Base-by-base conservation (phyloP, 1,140 invertebrate genomes). In the Lasioglossum baleicum region DNA sequence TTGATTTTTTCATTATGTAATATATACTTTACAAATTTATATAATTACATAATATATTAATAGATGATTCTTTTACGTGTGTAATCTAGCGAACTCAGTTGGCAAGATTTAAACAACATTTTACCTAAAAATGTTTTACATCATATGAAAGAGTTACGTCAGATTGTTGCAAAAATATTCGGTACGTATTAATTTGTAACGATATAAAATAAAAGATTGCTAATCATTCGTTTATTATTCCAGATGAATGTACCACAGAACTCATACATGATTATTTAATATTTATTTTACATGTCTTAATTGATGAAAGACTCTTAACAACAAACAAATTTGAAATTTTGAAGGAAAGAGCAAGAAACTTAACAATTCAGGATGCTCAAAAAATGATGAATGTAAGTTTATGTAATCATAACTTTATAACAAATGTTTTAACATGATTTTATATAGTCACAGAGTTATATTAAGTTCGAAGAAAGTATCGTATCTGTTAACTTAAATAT, bases 261-360 rank as follows among this genome's bases (percentile, higher is more conserved):
- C 89, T 95, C 15, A 91, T 95, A 42, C 94, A 96, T 88, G 95
- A 96, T 88, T 94, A 95, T 60, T 91, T 94, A 40, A 91, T 96
- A 7, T 94, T 95, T 82, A 85, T 94, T 7, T 91, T 96, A 56
- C 90, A 94, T 77, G 90, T 96, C 81, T 95, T 96, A 76, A 91
- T 95, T 13, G 91, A 94, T 80, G 93, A 95, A 61, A 93, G 94
- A 75, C 91, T 94, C 76, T 94, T 96, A 8, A 94, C 94, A 74
- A 90, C 94, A 7, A 94, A 94, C 74, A 94, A 94, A 90, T 85
- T 93, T 26, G 90, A 91, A 51, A 86, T 94, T 85, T 92, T 95
- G 61, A 94, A 93, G 69, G 94, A 94, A 87, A 94, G 93, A 80
- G 94, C 95, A 90, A 95, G 94, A 3, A 90, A 90, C 80, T 90